A percentile compares a stretch with the other conserved stretches of the same genome.
These are phyloP conservation scores for Cantharis rustica DNA, from an alignment of 2,888 invertebrate genomes.

Conservation along the genomic window DNA sequence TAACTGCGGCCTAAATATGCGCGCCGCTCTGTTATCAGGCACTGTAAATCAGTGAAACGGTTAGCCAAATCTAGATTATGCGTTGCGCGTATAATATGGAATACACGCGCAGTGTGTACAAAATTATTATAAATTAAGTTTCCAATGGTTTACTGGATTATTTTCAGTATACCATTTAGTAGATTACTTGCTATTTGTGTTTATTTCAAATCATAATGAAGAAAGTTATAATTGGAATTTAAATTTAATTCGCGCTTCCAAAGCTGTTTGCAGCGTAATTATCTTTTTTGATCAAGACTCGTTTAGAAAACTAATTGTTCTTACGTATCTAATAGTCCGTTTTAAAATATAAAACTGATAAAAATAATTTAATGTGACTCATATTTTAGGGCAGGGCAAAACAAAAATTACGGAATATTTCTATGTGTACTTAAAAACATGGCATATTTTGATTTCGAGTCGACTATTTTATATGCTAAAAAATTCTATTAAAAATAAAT, in stretches of 20 bases:
- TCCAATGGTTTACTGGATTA: constrained; percentile 26
- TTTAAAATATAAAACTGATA: constrained; percentile 2
- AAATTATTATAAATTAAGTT: constrained; percentile 29
- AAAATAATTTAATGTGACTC: neutral
- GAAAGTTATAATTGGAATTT: constrained; percentile 27
- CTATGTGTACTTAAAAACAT: too few relatives aligned
- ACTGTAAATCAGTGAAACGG: constrained; percentile 30
- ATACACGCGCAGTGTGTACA: constrained; percentile 18
- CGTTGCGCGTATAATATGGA: constrained; percentile 27
- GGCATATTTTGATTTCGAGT: neutral
- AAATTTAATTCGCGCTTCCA: constrained; percentile 22
- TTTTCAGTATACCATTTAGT: constrained; percentile 24
- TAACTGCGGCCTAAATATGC: constrained; percentile 31
- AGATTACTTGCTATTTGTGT: constrained; percentile 25
- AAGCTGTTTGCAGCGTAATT: constrained; percentile 1
- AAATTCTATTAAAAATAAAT: neutral
- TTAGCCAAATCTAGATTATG: constrained; percentile 29
- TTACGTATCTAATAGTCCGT: constrained; percentile 13
- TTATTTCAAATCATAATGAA: constrained; percentile 22
- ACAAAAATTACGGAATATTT: neutral
- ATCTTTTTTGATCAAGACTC: constrained; percentile 16
- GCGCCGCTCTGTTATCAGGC: constrained; percentile 24
- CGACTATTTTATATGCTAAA: neutral
- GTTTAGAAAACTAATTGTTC: constrained; percentile 15
- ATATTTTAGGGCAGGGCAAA: neutral